phyloP scores from a whole-genome alignment of 1,140 invertebrate species.

The Octopus sinensis region DNA sequence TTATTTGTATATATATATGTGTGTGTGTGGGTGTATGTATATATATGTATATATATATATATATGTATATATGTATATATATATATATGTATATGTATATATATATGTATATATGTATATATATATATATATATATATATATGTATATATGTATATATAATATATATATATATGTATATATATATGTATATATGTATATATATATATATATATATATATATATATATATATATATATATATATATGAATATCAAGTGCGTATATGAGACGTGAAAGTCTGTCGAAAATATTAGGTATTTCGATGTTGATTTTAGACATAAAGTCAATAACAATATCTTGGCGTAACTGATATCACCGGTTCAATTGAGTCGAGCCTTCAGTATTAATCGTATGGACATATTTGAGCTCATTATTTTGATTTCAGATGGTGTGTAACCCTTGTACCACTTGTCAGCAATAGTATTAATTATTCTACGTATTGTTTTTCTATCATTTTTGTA shows the following conservation, averaged over 20 bases:
- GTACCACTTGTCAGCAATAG: too few relatives aligned
- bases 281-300: background rate
- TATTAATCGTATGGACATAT: too few relatives aligned
- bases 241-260: background rate
- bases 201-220: background rate
- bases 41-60: background rate
- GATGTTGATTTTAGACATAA: background rate
- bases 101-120: background rate
- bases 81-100: background rate
- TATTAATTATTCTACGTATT: too few relatives aligned
- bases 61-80: background rate
- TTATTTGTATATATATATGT: background rate
- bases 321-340: too few relatives aligned
- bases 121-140: background rate
- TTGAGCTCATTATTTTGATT: too few relatives aligned
- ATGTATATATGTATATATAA: background rate
- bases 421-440: too few relatives aligned
- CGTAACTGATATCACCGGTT: too few relatives aligned
- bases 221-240: constrained; percentile 5
- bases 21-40: background rate
- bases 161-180: constrained; percentile 2
- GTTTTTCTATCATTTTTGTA: too few relatives aligned
- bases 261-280: background rate
- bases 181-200: background rate
- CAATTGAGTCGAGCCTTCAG: too few relatives aligned